Percentiles rank a stretch among this genome's conserved stretches.
Evolutionary conservation across 1,140 invertebrate species (phyloP).

Genomic region (Octopus bimaculoides): DNA sequence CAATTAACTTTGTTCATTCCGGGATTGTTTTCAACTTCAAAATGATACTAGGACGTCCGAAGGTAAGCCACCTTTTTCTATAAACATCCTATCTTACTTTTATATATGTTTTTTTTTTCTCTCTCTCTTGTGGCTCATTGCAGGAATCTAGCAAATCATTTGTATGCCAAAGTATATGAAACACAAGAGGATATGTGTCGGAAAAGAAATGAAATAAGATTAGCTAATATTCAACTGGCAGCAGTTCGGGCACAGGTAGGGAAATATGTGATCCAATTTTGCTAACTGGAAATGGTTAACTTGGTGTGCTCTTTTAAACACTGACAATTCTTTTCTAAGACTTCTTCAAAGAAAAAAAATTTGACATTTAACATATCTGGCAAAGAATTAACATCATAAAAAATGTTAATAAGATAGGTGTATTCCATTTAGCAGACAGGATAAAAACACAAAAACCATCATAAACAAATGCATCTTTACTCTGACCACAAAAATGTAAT

Average conservation of each 20-base stretch:
- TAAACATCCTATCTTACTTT: constrained; percentile 7
- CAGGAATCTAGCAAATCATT: constrained; percentile 76
- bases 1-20: background rate
- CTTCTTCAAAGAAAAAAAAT: too few relatives aligned
- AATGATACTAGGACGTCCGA: constrained; percentile 7
- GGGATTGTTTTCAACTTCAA: background rate
- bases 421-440: too few relatives aligned
- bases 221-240: constrained; percentile 85
- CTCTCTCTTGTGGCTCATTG: constrained; percentile 35
- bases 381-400: too few relatives aligned
- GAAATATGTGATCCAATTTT: constrained; percentile 16
- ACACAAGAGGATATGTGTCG: constrained; percentile 91
- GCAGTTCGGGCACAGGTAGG: constrained; percentile 86
- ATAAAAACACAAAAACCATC: too few relatives aligned
- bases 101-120: constrained; percentile 20
- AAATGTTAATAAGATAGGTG: too few relatives aligned
- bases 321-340: too few relatives aligned
- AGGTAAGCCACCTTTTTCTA: constrained; percentile 27
- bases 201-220: constrained; percentile 87
- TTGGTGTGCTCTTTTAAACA: too few relatives aligned
- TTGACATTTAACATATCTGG: too few relatives aligned
- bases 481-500: too few relatives aligned
- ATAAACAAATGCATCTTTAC: too few relatives aligned
- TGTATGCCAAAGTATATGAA: constrained; percentile 92
- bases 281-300: too few relatives aligned